Evolutionary conservation across 1,140 invertebrate genomes (phyloP), one percentile per base, ranked within the genome.

Genomic region (Bombus impatiens): DNA sequence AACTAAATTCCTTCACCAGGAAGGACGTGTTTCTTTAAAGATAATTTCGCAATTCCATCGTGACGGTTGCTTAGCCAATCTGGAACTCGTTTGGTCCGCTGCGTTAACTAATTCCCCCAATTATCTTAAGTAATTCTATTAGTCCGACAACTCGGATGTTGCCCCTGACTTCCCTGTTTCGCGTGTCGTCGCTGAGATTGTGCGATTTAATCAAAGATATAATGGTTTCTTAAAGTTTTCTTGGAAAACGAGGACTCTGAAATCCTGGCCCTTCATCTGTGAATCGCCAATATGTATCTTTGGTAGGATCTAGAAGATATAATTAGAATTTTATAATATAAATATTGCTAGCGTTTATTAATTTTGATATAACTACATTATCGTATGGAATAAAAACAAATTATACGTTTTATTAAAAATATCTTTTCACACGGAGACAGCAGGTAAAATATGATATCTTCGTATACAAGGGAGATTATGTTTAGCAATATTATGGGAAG

Each of bases 101-200:
- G 81, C 40, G 53, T 83, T 40, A 67, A 35, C 59, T 77, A 74
- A 57, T 77, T 76, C 81, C n/a, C 25, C 72, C 81, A 83, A 83
- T 83, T 83, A 83, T 83, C 81, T 77, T 40, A 68, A 83, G 81
- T 83, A 83, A 83, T 83, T 68, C 81, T 68, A 83, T 83, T 77
- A 83, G 44, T 10, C 59, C 57, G 37, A 25, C 32, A n/a, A 40
- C 53, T 57, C 59, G 53, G 35, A 37, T 67, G 70, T 78, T 42
- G 40, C n/a, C 78, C 28, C 59, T 53, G 72, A 68, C 76, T 77
- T 68, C 59, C 59, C 40, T 28, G n/a, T 44, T n/a, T 76, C 71
- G 57, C 71, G 22, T 67, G 42, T 53, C 42, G 32, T 13, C 32
- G 57, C 59, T 3, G 32, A 67, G 71, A 82, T 76, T 82, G 40